Evolutionary conservation across 2,888 invertebrate species (phyloP).

Genomic region (Lasioglossum pauxillum): DNA sequence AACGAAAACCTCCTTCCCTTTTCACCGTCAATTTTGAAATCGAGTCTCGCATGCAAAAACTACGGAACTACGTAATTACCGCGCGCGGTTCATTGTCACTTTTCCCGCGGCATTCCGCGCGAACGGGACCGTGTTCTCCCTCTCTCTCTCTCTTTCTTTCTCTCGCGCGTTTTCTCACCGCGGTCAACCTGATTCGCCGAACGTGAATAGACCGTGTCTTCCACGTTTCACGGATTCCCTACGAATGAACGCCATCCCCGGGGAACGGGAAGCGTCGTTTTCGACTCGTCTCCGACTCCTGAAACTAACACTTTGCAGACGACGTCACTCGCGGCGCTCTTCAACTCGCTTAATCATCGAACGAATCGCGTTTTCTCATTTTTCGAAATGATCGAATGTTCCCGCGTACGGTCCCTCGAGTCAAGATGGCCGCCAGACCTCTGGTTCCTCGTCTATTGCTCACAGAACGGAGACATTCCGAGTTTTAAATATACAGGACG

Average conservation of each 20-base stretch:
- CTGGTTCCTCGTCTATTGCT: not conserved
- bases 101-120: constrained; percentile 56
- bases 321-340: not conserved
- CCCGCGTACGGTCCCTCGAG: not conserved
- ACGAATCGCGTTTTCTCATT: not conserved
- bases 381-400: not conserved
- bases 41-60: constrained; percentile 77
- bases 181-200: not conserved
- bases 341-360: not conserved
- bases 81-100: constrained; percentile 69
- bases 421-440: not conserved
- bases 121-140: constrained; percentile 8
- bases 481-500: not conserved
- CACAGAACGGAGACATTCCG: not conserved
- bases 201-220: not conserved
- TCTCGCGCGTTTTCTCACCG: not conserved
- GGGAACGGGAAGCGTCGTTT: not conserved
- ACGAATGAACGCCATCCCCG: not conserved
- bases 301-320: not conserved
- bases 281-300: not conserved
- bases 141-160: not conserved
- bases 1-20: constrained; percentile 20
- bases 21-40: constrained; percentile 56
- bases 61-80: constrained; percentile 76
- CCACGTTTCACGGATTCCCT: not conserved